These are phyloP conservation scores for Plutomurus gul DNA, from an alignment of 1,140 invertebrate genomes.

Conservation along the genomic window DNA sequence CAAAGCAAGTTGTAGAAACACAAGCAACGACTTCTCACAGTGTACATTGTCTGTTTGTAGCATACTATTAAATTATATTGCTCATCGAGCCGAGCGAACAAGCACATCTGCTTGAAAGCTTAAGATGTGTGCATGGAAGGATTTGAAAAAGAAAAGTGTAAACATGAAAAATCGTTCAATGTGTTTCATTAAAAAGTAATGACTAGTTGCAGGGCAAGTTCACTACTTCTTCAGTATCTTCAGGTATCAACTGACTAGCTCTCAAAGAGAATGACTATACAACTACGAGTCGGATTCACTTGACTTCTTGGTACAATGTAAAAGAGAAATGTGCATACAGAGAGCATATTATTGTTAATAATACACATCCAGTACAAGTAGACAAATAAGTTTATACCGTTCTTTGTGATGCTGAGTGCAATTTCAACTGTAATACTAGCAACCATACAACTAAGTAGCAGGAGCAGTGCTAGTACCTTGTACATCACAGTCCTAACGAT, in stretches of 20 bases:
- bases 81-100: not conserved
- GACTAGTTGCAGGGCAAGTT: constrained; percentile 10
- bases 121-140: not conserved
- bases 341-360: too few species aligned
- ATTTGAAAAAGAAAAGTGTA: constrained; percentile 21
- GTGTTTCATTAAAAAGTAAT: constrained; percentile 30
- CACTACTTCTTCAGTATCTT: too few species aligned
- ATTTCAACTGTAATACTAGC: too few species aligned
- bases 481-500: too few species aligned
- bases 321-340: too few species aligned
- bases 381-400: too few species aligned
- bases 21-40: not conserved
- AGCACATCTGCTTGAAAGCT: not conserved
- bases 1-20: not conserved
- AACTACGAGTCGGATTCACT: too few species aligned
- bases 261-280: not conserved
- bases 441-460: too few species aligned
- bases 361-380: too few species aligned
- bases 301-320: too few species aligned
- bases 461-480: too few species aligned
- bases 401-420: too few species aligned
- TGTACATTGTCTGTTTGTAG: not conserved
- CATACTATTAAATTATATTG: constrained; percentile 23
- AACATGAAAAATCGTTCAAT: constrained; percentile 30
- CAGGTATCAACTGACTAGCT: not conserved